These are phyloP conservation scores for Tympanuchus pallidicinctus DNA, from an alignment of 2,113 vertebrate genomes.

Conservation along the genomic window DNA sequence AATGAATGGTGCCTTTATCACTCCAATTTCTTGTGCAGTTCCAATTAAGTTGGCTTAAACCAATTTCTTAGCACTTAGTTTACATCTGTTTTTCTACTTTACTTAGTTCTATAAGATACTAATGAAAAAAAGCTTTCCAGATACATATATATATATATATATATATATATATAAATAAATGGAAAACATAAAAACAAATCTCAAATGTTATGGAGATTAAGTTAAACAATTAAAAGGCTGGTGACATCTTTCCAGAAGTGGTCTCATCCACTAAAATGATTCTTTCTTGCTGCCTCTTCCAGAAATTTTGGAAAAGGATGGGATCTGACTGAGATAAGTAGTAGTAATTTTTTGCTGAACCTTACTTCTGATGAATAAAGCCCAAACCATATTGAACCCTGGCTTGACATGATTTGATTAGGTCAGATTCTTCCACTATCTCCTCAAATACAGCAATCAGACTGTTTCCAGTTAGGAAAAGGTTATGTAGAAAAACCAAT, in stretches of 20 bases:
- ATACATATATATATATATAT: neutral
- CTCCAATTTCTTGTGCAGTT: neutral
- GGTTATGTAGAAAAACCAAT: neutral
- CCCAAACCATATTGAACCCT: neutral
- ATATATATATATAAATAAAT: neutral
- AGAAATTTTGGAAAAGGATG: neutral
- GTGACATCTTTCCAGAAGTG: neutral
- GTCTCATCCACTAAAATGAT: neutral
- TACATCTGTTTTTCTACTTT: neutral
- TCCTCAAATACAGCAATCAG: neutral
- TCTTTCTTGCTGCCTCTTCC: neutral
- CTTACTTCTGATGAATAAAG: neutral
- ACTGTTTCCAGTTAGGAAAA: neutral
- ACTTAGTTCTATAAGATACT: neutral
- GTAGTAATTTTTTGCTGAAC: neutral
- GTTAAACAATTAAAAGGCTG: neutral
- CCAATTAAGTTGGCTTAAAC: neutral
- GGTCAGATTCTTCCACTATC: neutral
- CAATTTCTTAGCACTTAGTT: neutral
- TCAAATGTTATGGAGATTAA: neutral
- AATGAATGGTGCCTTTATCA: neutral
- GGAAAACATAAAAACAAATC: neutral
- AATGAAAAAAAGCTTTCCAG: neutral
- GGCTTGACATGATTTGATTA: neutral
- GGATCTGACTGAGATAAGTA: neutral